These are phyloP conservation scores for Drosophila koepferae DNA, from an alignment of 2,888 invertebrate species.

Conservation along the genomic window DNA sequence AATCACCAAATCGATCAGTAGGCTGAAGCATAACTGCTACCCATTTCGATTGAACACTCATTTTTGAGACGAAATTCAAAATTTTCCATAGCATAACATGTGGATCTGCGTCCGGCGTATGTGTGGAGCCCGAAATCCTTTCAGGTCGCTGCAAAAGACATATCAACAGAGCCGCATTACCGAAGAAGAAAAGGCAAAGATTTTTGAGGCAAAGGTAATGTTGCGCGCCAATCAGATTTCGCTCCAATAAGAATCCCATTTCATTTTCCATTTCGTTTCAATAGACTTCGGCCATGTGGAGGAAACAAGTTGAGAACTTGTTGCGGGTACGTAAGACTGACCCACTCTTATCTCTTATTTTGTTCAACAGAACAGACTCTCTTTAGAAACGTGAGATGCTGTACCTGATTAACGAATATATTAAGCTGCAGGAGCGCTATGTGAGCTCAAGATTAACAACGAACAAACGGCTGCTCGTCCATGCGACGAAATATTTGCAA, in stretches of 20 bases:
- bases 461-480: constrained; percentile 17
- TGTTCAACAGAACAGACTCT: fast-evolving
- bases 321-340: constrained; percentile 21
- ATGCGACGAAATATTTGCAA: not conserved
- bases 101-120: constrained; percentile 28
- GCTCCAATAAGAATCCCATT: not conserved
- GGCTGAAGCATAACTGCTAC: constrained; percentile 3
- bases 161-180: constrained; percentile 20
- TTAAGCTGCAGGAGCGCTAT: constrained; percentile 33
- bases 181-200: constrained; percentile 10
- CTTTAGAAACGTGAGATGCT: constrained; percentile 43
- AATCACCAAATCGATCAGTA: constrained; percentile 6
- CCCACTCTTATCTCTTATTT: not conserved
- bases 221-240: too few species aligned
- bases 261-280: not conserved
- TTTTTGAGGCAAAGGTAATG: constrained; percentile 10
- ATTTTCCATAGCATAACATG: constrained; percentile 18
- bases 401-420: constrained; percentile 27
- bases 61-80: not conserved
- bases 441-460: constrained; percentile 17
- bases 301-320: constrained; percentile 31
- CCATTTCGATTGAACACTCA: not conserved
- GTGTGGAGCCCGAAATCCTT: not conserved
- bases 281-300: constrained; percentile 21
- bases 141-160: not conserved